These are phyloP conservation scores for Tetragonisca angustula DNA, from an alignment of 2,888 invertebrate species.

Conservation along the genomic window DNA sequence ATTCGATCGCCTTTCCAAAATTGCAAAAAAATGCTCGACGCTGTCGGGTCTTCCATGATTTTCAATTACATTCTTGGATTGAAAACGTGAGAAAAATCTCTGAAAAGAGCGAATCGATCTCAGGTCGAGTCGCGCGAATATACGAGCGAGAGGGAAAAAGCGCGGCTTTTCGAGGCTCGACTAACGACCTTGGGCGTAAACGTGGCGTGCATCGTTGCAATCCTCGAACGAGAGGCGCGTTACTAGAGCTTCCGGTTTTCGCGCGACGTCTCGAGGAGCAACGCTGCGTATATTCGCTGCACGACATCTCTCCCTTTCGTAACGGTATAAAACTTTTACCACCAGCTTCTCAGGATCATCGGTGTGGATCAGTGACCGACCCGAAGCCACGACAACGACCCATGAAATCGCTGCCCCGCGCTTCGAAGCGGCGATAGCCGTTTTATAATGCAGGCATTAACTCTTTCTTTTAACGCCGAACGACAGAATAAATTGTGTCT, in stretches of 20 bases:
- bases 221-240: constrained; percentile 23
- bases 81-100: too few species aligned
- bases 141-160: neutral
- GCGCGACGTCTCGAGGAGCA: constrained; percentile 48
- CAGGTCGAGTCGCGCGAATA: too few species aligned
- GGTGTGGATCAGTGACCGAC: constrained; percentile 76
- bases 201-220: constrained; percentile 31
- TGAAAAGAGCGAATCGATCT: too few species aligned
- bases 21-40: too few species aligned
- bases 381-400: constrained; percentile 67
- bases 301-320: constrained; percentile 64
- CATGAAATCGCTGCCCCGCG: constrained; percentile 58
- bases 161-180: neutral
- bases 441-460: too few species aligned
- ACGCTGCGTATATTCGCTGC: constrained; percentile 52
- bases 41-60: too few species aligned
- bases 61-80: too few species aligned
- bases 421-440: too few species aligned
- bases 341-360: constrained; percentile 63
- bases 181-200: constrained; percentile 27
- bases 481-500: too few species aligned
- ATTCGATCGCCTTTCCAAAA: neutral
- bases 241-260: constrained; percentile 59
- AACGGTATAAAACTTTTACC: constrained; percentile 71
- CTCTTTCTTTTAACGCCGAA: too few species aligned